Percentiles rank a stretch among this genome's conserved stretches.
These are phyloP conservation scores for Scolopax rusticola DNA, from an alignment of 2,797 vertebrate species.

Conservation along the genomic window DNA sequence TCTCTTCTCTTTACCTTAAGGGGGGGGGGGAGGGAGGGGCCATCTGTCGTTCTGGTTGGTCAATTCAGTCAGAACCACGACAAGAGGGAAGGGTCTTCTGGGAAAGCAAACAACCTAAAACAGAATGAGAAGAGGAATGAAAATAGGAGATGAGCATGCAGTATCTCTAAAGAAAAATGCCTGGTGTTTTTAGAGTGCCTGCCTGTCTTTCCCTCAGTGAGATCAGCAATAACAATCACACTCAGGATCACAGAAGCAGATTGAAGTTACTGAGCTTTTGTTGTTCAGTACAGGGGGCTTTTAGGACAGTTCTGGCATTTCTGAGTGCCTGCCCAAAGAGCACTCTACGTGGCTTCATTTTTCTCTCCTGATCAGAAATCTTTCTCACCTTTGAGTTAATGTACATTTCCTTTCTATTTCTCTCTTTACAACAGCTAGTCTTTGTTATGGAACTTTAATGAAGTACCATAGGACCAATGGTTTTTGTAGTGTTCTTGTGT, in stretches of 20 bases:
- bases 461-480: not conserved
- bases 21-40: too few relatives aligned
- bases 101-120: not conserved
- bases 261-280: not conserved
- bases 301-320: not conserved
- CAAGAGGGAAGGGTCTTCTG: not conserved
- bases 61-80: too few relatives aligned
- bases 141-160: not conserved
- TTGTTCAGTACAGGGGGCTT: not conserved
- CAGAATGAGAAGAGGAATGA: not conserved
- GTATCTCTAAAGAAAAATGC: rapidly evolving
- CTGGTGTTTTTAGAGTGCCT: not conserved
- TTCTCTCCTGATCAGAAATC: not conserved
- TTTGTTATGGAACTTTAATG: not conserved
- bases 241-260: not conserved
- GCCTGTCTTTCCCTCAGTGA: not conserved
- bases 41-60: too few relatives aligned
- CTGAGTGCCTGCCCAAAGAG: not conserved
- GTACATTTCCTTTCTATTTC: not conserved
- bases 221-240: not conserved
- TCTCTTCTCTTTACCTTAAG: too few relatives aligned
- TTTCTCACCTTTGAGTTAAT: not conserved
- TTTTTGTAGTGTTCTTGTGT: not conserved
- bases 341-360: not conserved
- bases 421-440: not conserved